Conservation (phyloP, 2,797 vertebrate genomes). For the Brachymystax lenok region DNA sequence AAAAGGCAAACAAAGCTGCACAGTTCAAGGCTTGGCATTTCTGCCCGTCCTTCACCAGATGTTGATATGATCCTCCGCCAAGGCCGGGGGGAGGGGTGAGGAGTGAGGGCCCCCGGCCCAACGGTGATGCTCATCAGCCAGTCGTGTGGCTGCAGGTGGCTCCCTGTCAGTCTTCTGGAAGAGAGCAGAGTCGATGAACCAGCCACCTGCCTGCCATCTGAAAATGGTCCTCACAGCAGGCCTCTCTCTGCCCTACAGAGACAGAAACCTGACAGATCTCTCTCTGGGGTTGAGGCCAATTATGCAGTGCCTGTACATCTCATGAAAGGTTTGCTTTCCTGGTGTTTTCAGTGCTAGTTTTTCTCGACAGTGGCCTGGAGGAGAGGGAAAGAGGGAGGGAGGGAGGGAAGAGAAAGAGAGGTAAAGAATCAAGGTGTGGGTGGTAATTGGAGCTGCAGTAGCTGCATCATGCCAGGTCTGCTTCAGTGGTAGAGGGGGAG, state of each 20-base stretch:
- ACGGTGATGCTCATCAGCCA: background rate
- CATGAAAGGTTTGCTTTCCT: background rate
- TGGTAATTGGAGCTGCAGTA: background rate
- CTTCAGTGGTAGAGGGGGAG: background rate
- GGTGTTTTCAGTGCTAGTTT: background rate
- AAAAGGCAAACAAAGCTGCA: conserved; percentile 25
- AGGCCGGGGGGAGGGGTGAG: background rate
- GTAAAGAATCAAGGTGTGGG: background rate
- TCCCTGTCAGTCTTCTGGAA: background rate
- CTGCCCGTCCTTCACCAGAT: conserved; percentile 28
- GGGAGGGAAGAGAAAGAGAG: background rate
- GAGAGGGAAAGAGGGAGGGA: too few species aligned
- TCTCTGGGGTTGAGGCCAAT: background rate
- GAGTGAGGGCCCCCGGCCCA: background rate
- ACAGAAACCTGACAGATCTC: background rate
- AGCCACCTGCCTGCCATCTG: background rate
- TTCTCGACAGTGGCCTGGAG: background rate
- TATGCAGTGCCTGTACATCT: background rate
- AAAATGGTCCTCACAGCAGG: background rate
- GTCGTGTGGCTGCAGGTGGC: conserved; percentile 11
- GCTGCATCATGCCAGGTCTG: background rate
- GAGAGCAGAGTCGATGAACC: background rate
- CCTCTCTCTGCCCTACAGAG: background rate
- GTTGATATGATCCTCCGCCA: conserved; percentile 24
- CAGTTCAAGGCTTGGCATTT: conserved; percentile 11